Evolutionary conservation across 1,140 invertebrate species (phyloP).

Genomic region (Drosophila lini): DNA sequence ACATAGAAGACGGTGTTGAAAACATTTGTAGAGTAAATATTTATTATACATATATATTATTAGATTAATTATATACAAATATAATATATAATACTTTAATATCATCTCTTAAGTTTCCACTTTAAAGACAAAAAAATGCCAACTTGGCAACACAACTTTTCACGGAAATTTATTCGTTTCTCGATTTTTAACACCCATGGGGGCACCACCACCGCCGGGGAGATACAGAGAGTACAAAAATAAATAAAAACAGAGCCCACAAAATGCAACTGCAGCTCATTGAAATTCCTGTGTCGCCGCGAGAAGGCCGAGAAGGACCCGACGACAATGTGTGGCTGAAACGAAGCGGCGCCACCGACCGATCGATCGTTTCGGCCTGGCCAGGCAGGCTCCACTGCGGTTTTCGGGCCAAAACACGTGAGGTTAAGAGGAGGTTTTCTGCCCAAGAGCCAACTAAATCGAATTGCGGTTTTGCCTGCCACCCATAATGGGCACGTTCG

Average conservation of each 20-base stretch:
- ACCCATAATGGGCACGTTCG: slow-evolving; percentile 35
- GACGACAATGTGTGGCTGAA: slow-evolving; percentile 16
- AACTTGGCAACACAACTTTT: neutral
- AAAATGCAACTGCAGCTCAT: slow-evolving; percentile 50
- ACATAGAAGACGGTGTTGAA: too few species aligned
- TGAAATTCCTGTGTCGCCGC: slow-evolving; percentile 43
- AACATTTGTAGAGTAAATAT: too few species aligned
- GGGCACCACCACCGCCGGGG: slow-evolving; percentile 41
- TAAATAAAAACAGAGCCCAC: slow-evolving; percentile 38
- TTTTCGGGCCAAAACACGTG: slow-evolving; percentile 32
- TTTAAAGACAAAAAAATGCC: neutral
- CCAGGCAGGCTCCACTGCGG: slow-evolving; percentile 30
- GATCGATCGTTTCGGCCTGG: slow-evolving; percentile 36
- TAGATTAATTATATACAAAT: neutral
- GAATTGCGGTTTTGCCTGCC: slow-evolving; percentile 35
- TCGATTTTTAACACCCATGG: slow-evolving; percentile 80
- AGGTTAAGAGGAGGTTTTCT: slow-evolving; percentile 36
- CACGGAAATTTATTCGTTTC: slow-evolving; percentile 75
- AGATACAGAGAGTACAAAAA: slow-evolving; percentile 26
- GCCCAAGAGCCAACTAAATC: slow-evolving; percentile 34
- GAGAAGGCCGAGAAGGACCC: neutral
- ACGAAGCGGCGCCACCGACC: slow-evolving; percentile 28
- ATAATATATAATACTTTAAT: neutral
- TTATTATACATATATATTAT: neutral
- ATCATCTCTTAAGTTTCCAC: neutral